Evolutionary conservation across 2,113 vertebrate genomes (phyloP).

Genomic region (Brachyhypopomus occidentalis): DNA sequence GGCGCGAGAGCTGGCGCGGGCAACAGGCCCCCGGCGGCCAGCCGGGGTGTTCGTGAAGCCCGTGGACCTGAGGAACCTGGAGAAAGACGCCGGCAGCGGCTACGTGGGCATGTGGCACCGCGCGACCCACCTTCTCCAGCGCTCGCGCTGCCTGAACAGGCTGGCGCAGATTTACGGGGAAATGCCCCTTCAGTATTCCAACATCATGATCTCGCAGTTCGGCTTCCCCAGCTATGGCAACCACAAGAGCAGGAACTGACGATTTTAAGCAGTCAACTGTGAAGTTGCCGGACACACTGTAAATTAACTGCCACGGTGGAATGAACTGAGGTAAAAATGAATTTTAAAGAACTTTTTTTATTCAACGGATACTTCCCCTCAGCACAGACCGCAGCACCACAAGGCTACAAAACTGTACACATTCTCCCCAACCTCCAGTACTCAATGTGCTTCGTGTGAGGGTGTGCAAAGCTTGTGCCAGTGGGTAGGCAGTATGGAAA

Average conservation of each 20-base stretch:
- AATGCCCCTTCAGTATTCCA: conserved; percentile 92
- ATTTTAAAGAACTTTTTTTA: no score
- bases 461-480: no score
- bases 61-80: conserved; percentile 86
- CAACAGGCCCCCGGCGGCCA: conserved; percentile 63
- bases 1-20: conserved; percentile 67
- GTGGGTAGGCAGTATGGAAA: no score
- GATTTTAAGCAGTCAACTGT: no score
- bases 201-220: conserved; percentile 94
- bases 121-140: conserved; percentile 88
- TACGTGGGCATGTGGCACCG: conserved; percentile 96
- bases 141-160: conserved; percentile 91
- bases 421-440: no score
- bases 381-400: no score
- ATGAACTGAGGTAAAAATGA: no score
- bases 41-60: conserved; percentile 92
- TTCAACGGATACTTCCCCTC: no score
- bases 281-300: no score
- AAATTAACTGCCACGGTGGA: no score
- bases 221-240: conserved; percentile 94
- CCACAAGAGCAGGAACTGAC: conserved; percentile 81
- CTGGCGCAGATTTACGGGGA: conserved; percentile 81
- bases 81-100: conserved; percentile 85
- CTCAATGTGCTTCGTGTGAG: no score
- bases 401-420: no score